Evolutionary conservation across 2,797 vertebrate species (phyloP), one percentile per base, ranked within the genome.

Genomic region (Gadopsis marmoratus): DNA sequence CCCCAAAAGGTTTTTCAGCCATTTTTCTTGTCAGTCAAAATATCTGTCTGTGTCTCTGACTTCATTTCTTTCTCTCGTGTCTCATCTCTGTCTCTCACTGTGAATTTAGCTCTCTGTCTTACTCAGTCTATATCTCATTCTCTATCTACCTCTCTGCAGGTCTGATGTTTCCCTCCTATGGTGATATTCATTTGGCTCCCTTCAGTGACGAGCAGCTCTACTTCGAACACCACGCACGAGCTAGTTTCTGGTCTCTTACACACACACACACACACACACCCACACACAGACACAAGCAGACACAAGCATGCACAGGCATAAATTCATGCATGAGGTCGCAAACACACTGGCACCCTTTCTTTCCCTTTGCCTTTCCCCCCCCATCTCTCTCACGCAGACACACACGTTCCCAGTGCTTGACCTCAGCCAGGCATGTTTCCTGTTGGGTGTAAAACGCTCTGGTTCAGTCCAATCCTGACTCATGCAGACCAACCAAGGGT

Each of bases 151-250:
- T 19, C 72, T 89, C 70, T 66, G 23, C 87, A 96, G 96, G 96
- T 90, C 90, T 93, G 94, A 96, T 96, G 94, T 96, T 97, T 79
- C 95, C 94, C 4, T 95, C 93, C 35, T 93, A 69, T 55, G 94
- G 93, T 55, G 94, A 96, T 78, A 95, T 97, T 78, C 94, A 97
- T 78, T 81, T 97, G 89, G 94, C 96, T 84, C 95, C 96, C 43
- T 97, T 97, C 93, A 95, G 91, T n/a, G 95, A 97, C 61, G 94
- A 96, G 43, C 95, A 96, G 70, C 94, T 97, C 67, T 96, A 96
- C 90, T 84, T 95, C 74, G 96, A 97, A 88, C 93, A 95, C 86
- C 89, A 92, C 77, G 94, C 93, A 55, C 94, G 92, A 79, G 94
- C 95, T 84, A 95, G 71, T 83, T 96, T 97, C 89, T 96, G 95